A percentile compares a stretch with the other conserved stretches of the same genome.
Conservation (phyloP, 2,888 invertebrate species). For the Scrobipalpa atriplicella region DNA sequence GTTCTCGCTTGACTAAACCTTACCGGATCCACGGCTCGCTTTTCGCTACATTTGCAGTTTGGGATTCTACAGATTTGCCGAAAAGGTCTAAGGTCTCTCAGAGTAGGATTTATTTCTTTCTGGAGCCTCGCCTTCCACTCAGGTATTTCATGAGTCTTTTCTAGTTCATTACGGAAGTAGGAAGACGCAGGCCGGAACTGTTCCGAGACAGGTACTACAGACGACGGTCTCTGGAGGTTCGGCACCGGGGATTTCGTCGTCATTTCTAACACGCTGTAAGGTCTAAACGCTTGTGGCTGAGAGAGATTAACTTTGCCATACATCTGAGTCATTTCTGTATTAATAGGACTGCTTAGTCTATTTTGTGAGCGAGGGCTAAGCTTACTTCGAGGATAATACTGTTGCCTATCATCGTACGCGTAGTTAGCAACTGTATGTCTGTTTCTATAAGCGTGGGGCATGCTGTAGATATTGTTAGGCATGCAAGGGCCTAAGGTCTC, state of each 20-base stretch:
- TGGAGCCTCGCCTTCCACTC: constrained; percentile 73
- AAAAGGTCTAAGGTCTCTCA: constrained; percentile 65
- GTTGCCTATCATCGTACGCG: constrained; percentile 64
- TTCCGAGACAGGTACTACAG: constrained; percentile 74
- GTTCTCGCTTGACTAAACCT: constrained; percentile 68
- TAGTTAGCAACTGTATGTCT: constrained; percentile 67
- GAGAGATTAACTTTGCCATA: constrained; percentile 55
- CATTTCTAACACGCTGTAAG: constrained; percentile 74
- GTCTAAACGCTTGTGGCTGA: constrained; percentile 64
- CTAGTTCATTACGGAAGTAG: constrained; percentile 57
- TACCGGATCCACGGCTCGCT: constrained; percentile 47
- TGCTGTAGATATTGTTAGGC: constrained; percentile 69
- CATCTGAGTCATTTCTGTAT: constrained; percentile 58
- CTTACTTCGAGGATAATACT: constrained; percentile 58
- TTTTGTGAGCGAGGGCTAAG: constrained; percentile 54
- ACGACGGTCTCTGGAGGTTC: constrained; percentile 65
- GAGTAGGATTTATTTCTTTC: constrained; percentile 59
- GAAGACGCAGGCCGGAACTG: constrained; percentile 73
- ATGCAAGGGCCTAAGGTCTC: constrained; percentile 74
- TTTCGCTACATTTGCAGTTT: constrained; percentile 71
- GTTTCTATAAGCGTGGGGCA: constrained; percentile 58
- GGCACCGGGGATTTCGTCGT: constrained; percentile 59
- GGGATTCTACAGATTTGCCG: constrained; percentile 70
- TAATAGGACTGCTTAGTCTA: constrained; percentile 57
- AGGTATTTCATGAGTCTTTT: constrained; percentile 61